phyloP scores from a whole-genome alignment of 2,113 vertebrate species.

The Bufo gargarizans region DNA sequence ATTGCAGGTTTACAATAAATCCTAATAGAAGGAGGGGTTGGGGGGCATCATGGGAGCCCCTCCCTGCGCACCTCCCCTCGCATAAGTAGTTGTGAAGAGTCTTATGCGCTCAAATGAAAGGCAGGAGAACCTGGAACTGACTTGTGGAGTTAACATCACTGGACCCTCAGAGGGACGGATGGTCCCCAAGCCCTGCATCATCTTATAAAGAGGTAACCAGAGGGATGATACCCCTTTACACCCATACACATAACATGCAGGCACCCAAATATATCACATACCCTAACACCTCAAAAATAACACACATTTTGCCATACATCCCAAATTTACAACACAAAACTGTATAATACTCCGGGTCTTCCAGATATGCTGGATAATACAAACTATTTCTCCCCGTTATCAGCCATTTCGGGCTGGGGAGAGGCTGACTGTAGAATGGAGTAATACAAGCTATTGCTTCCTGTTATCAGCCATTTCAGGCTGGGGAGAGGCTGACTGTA shows the following conservation, averaged over 20 bases:
- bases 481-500: too few relatives aligned
- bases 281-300: background rate
- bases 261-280: background rate
- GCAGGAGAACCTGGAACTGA: slow-evolving; percentile 5
- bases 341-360: too few relatives aligned
- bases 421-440: too few relatives aligned
- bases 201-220: background rate
- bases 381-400: background rate
- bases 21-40: background rate
- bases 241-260: background rate
- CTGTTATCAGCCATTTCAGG: background rate
- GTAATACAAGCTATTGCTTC: background rate
- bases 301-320: background rate
- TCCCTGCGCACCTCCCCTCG: slow-evolving; percentile 41
- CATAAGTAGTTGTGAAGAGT: slow-evolving; percentile 43
- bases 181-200: background rate
- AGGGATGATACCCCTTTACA: background rate
- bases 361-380: too few relatives aligned
- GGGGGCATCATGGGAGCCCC: slow-evolving; percentile 11
- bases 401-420: background rate
- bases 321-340: background rate
- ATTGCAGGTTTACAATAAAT: background rate
- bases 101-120: slow-evolving; percentile 9
- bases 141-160: slow-evolving; percentile 21
- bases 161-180: background rate